Evolutionary conservation across 2,797 vertebrate species (phyloP), one percentile per base, ranked within the genome.

Genomic region (Clarias fuscus): DNA sequence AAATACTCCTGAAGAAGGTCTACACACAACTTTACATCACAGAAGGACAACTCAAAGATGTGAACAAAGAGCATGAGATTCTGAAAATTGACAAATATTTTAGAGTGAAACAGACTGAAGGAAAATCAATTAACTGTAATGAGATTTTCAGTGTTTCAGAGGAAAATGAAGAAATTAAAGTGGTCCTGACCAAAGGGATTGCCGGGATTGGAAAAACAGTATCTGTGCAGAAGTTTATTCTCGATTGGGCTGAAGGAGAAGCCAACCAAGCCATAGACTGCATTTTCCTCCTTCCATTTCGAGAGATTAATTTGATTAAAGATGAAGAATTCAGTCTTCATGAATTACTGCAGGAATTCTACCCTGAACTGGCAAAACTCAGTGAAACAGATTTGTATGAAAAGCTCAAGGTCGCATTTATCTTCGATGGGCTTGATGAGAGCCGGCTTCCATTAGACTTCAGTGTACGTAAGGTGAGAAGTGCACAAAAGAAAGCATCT

Each of bases 11-110:
- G 27, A 40, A 78, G 30, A 61, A 61, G 56, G 30, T 88, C 14
- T 88, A 82, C 78, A 88, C 88, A 7, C 65, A 88, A 70, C 85
- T 88, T 1, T 88, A 65, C 30, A 85, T 88, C 83, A 88, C 85
- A 4, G 78, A 88, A 82, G 88, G 85, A 37, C 85, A 88, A 61
- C 75, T 84, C 22, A 78, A 65, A 53, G 65, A 84, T 0, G 82
- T 86, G 15, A 83, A 84, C 76, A 78, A 37, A 0, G 76, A 78
- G 14, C 76, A 61, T 4, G 76, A 78, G 56, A 78, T 78, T 37
- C 5, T 78, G 76, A 78, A 61, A 78, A 78, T 61, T 0, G 76
- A 78, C 58, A 33, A 61, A 33, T 30, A 30, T 22, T 78, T 61
- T 14, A 24, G 2, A 3, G 30, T 59, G 18, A 4, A 78, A 37